Evolutionary conservation across 2,888 invertebrate genomes (phyloP).

Genomic region (Parasteatoda lunata): DNA sequence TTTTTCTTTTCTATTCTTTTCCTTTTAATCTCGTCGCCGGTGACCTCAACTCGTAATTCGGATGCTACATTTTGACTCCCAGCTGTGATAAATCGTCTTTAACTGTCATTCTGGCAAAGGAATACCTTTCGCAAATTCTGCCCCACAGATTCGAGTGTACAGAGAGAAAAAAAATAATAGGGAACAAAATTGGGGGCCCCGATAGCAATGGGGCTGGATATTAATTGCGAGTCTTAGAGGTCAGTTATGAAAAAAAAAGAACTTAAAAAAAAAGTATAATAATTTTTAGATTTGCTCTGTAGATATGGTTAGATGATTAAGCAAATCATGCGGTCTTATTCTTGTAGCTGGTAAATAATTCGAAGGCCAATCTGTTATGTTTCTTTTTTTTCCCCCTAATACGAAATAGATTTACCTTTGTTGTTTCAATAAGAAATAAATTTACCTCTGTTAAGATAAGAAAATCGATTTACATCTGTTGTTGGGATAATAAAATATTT

Average conservation of each 20-base stretch:
- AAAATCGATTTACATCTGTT: too few relatives aligned
- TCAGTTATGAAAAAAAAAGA: background rate
- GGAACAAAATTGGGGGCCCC: background rate
- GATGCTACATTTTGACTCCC: constrained; percentile 35
- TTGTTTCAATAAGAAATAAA: too few relatives aligned
- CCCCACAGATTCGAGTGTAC: background rate
- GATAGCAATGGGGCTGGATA: constrained; percentile 4
- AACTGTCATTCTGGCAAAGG: constrained; percentile 19
- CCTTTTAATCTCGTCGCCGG: constrained; percentile 14
- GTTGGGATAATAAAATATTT: too few relatives aligned
- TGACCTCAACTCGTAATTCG: constrained; percentile 10
- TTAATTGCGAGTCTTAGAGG: background rate
- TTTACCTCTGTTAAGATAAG: too few relatives aligned
- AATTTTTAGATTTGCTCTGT: background rate
- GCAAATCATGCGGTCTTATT: background rate
- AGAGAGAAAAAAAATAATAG: background rate
- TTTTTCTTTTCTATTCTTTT: background rate
- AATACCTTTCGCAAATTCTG: constrained; percentile 5
- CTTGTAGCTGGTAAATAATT: too few relatives aligned
- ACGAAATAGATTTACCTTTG: too few relatives aligned
- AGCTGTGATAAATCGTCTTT: constrained; percentile 40
- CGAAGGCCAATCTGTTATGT: too few relatives aligned
- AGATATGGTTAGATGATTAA: background rate
- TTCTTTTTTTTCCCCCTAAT: too few relatives aligned
- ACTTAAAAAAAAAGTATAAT: background rate